Evolutionary conservation across 2,797 vertebrate genomes (phyloP).

Genomic region (Etheostoma perlongum): DNA sequence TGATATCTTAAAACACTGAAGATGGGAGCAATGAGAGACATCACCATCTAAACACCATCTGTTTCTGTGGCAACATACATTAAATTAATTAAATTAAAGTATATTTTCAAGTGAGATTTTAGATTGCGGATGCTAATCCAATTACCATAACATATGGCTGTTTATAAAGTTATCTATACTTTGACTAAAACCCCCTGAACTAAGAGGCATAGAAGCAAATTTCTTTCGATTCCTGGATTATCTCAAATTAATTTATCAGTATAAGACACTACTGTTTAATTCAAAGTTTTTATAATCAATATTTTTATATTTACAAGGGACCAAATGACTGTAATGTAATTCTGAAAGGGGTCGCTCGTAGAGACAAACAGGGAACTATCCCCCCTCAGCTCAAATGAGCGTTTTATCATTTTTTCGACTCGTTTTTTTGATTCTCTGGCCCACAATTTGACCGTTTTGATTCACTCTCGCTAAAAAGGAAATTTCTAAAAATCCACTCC

Average conservation of each 20-base stretch:
- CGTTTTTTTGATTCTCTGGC: neutral
- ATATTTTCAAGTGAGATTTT: neutral
- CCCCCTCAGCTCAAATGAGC: neutral
- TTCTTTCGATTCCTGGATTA: neutral
- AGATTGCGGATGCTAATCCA: neutral
- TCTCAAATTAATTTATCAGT: no score
- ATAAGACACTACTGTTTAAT: no score
- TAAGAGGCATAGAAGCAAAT: neutral
- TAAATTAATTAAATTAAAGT: neutral
- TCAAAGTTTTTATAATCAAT: neutral
- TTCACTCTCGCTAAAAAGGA: neutral
- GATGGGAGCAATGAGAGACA: slow-evolving; percentile 38
- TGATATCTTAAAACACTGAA: slow-evolving; percentile 30
- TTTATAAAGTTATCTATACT: neutral
- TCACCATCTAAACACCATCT: slow-evolving; percentile 38
- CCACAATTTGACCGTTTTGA: neutral
- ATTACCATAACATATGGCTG: neutral
- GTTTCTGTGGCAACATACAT: slow-evolving; percentile 72
- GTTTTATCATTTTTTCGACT: neutral
- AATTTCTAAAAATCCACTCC: no score
- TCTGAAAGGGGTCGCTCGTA: no score
- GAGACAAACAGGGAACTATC: no score
- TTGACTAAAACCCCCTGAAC: neutral
- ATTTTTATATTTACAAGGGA: neutral
- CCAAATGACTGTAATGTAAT: no score